A percentile compares a stretch with the other conserved stretches of the same genome.
Conservation (phyloP, 2,888 invertebrate genomes). For the Tridacna crocea region DNA sequence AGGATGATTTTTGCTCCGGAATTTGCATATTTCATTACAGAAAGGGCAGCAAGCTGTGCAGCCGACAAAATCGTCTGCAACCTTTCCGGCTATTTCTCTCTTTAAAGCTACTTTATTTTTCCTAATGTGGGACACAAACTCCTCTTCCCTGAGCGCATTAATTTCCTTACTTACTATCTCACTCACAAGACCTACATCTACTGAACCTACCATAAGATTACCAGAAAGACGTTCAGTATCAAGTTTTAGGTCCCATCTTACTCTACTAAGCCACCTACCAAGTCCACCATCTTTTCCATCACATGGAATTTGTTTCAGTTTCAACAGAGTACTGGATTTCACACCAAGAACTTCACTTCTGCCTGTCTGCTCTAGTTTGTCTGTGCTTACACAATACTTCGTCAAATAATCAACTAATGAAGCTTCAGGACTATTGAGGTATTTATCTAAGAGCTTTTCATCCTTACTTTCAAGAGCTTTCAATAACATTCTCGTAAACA, state of each 20-base stretch:
- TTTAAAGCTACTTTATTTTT: conserved; percentile 1
- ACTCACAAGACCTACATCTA: too few species aligned
- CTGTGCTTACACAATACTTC: not conserved
- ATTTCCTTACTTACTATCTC: too few species aligned
- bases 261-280: not conserved
- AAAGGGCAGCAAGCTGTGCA: not conserved
- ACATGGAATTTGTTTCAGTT: not conserved
- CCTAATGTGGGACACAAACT: not conserved
- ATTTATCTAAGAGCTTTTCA: not conserved
- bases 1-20: too few species aligned
- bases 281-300: not conserved
- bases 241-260: not conserved
- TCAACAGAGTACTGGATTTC: not conserved
- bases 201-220: not conserved
- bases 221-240: not conserved
- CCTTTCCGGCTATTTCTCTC: not conserved
- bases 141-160: too few species aligned
- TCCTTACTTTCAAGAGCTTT: not conserved
- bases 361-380: not conserved
- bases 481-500: too few species aligned
- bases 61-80: not conserved
- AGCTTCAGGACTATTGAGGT: not conserved
- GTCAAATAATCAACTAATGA: not conserved
- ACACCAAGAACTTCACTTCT: not conserved
- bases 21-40: too few species aligned